A percentile compares a stretch with the other conserved stretches of the same genome.
Evolutionary conservation across 2,888 invertebrate species (phyloP).

Genomic region (Siphlonurus alternatus): DNA sequence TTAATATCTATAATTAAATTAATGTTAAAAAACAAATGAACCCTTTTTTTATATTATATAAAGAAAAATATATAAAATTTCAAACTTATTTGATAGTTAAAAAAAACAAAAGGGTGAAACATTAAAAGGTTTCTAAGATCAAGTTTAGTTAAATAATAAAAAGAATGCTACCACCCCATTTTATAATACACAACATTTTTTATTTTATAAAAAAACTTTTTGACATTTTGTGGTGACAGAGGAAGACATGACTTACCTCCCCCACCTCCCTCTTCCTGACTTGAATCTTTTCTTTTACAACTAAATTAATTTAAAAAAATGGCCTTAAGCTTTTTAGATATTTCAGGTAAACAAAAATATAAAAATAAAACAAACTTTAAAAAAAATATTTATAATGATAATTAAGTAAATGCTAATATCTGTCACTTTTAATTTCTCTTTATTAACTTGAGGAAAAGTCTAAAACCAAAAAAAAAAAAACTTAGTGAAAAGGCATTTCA

Average conservation of each 20-base stretch:
- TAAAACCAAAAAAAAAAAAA: not conserved
- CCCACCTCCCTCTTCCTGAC: no score
- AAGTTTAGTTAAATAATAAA: not conserved
- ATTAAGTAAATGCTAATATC: not conserved
- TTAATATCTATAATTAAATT: not conserved
- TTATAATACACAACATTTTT: not conserved
- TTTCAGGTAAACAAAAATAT: not conserved
- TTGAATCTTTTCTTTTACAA: not conserved
- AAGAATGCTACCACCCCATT: not conserved
- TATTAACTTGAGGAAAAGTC: not conserved
- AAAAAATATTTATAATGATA: no score
- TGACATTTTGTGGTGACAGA: slow-evolving; percentile 1
- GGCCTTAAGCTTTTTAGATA: not conserved
- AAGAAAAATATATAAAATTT: not conserved
- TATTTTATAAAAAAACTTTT: not conserved
- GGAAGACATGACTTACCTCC: not conserved
- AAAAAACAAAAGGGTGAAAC: not conserved
- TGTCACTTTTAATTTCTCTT: not conserved
- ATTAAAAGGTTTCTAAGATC: not conserved
- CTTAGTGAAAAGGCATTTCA: not conserved
- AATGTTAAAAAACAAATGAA: not conserved
- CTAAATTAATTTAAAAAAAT: not conserved
- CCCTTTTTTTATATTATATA: not conserved
- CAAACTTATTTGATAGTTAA: not conserved
- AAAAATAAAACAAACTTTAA: not conserved